Evolutionary conservation across 2,888 invertebrate genomes (phyloP), one percentile per base, ranked within the genome.

Genomic region (Anoncus sp.): DNA sequence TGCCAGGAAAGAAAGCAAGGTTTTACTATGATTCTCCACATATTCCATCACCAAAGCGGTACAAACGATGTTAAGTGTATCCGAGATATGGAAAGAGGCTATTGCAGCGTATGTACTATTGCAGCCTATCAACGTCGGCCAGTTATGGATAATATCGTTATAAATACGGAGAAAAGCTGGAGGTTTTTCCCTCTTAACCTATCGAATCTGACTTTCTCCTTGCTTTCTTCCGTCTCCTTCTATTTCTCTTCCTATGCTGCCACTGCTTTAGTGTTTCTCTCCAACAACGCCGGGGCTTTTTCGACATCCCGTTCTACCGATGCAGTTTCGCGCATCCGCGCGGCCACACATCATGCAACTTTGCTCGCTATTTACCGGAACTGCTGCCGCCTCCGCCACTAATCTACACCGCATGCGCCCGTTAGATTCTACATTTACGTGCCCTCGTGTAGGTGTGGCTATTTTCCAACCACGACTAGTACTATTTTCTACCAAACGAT

Each of bases 281-380:
- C 66, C 55, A 49, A 69, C 75, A 67, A 70, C 71, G 51, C 43
- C 71, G 71, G 43, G 71, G 51, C 75, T 73, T 59, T 62, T 67
- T 67, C 75, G 51, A 77, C 75, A 62, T 80, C 51, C 59, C 62
- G 43, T 62, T 69, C 62, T 72, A n/a, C 70, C 77, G 79, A 80
- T 84, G 85, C 83, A 85, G 82, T 87, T 86, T 81, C 83, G 80
- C 80, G 82, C 86, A 85, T 84, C 84, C 84, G 85, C 75, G 84
- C 80, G 67, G 70, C 83, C 83, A 87, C 86, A 85, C 82, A 85
- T 87, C 85, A 86, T 82, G 75, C 79, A 86, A 87, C 84, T 87
- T 86, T 71, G 76, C 83, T 83, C 83, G 81, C 86, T 85, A 86
- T 85, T 86, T 85, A 84, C 82, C 83, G 66, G 76, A 70, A 63